Percentiles rank a stretch among this genome's conserved stretches.
Conservation (phyloP, 1,140 invertebrate genomes). For the Aculops lycopersici region DNA sequence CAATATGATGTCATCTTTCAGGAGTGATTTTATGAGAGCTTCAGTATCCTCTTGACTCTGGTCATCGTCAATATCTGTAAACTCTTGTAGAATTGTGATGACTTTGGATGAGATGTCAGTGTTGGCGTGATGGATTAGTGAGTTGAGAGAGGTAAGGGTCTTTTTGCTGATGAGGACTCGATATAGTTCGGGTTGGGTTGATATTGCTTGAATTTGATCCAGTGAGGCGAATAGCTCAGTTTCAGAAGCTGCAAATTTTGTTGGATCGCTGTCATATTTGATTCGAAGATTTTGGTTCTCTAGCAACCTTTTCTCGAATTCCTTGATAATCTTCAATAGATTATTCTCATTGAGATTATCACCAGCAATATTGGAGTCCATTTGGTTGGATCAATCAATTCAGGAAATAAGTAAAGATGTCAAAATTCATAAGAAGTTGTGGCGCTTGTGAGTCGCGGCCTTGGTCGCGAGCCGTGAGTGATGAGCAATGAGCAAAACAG, state of each 20-base stretch:
- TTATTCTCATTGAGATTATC: conserved; percentile 51
- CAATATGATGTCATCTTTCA: conserved; percentile 64
- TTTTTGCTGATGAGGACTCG: conserved; percentile 57
- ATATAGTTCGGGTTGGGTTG: conserved; percentile 81
- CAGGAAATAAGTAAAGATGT: too few species aligned
- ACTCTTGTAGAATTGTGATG: conserved; percentile 34
- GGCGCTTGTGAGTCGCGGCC: too few species aligned
- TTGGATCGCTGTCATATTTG: conserved; percentile 82
- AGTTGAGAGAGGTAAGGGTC: conserved; percentile 55
- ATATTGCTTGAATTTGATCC: conserved; percentile 68
- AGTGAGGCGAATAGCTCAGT: conserved; percentile 65
- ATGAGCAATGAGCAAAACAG: too few species aligned
- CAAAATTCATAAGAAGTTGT: too few species aligned
- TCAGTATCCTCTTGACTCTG: conserved; percentile 19
- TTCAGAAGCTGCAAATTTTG: conserved; percentile 98
- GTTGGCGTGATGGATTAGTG: conserved; percentile 80
- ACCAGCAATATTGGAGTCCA: too few species aligned
- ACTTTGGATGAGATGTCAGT: conserved; percentile 25
- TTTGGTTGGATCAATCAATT: too few species aligned
- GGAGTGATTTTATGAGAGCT: conserved; percentile 37
- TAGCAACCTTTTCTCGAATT: conserved; percentile 70
- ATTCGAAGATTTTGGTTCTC: conserved; percentile 94
- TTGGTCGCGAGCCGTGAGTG: too few species aligned
- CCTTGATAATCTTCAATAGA: conserved; percentile 52
- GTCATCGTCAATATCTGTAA: conserved; percentile 55